Evolutionary conservation across 2,113 vertebrate species (phyloP), one percentile per base, ranked within the genome.

Genomic region (Peromyscus maniculatus): DNA sequence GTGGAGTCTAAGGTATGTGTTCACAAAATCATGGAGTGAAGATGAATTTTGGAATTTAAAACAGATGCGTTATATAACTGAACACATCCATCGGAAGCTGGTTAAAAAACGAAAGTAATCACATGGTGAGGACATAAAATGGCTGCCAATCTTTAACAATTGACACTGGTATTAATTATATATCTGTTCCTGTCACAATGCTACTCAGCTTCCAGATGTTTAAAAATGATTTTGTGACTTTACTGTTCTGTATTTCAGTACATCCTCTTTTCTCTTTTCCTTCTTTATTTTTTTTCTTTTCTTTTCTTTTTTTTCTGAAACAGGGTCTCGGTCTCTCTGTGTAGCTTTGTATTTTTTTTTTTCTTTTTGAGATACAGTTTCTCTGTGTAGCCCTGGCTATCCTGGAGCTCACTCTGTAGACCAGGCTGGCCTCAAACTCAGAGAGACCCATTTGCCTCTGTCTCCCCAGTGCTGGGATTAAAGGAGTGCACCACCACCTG

Each of bases 171-270:
- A n/a, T 82, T 82, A 59, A 24, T 36, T n/a, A n/a, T 82, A n/a
- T 11, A n/a, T n/a, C 55, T 82, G 52, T 59, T 59, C 79, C 36
- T 43, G 82, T 84, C 22, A 64, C 59, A 64, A 0, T 59, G 11
- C 24, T 43, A 64, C 22, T 84, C 57, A 84, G n/a, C 13, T 39
- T 4, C n/a, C 4, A 8, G n/a, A 36, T 57, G 1, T 66, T 43
- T 43, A 22, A 36, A 69, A 87, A 52, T 33, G 43, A 36, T 69
- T 71, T 94, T 62, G 71, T 83, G 78, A 79, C 3, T 24, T 88
- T 84, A 87, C 80, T 87, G 57, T 87, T 93, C 74, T 95, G 7
- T 89, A 43, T 84, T 87, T 28, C 71, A 86, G 78, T 49, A 72
- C 72, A 52, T 80, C 8, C 43, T 49, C 46, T 49, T 49, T 49